phyloP scores from a whole-genome alignment of 2,113 vertebrate genomes.

The Dipodomys ordii region DNA sequence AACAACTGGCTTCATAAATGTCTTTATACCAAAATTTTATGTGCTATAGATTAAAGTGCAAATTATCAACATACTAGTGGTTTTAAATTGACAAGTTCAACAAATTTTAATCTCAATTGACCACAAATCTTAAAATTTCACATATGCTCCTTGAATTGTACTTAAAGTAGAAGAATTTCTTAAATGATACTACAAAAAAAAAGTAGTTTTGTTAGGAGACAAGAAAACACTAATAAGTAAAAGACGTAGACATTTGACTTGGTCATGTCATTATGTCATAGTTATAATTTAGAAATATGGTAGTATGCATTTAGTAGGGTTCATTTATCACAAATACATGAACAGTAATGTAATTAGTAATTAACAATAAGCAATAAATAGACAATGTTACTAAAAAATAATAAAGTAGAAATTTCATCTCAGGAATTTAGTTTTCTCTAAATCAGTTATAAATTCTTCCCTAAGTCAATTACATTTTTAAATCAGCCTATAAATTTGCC shows the following conservation, averaged over 20 bases:
- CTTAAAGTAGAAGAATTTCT: neutral
- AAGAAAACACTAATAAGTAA: neutral
- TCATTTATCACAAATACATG: neutral
- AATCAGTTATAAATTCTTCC: neutral
- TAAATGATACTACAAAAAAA: neutral
- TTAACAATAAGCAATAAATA: neutral
- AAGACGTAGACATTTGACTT: neutral
- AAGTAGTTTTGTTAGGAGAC: neutral
- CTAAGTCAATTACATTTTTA: neutral
- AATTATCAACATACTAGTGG: neutral
- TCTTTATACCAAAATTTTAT: neutral
- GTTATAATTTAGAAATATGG: neutral
- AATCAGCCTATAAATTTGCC: neutral
- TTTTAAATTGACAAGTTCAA: slow-evolving; percentile 27
- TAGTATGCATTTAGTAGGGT: neutral
- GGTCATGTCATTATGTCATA: neutral
- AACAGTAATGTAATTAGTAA: neutral
- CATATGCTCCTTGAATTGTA: neutral
- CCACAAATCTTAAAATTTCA: neutral
- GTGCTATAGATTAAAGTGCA: neutral
- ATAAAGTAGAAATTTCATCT: neutral
- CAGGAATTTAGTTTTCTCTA: neutral
- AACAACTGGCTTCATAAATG: too few species aligned
- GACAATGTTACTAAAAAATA: neutral
- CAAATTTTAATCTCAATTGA: neutral